A percentile compares a stretch with the other conserved stretches of the same genome.
These are phyloP conservation scores for Argyresthia goedartella DNA, from an alignment of 2,888 invertebrate species.

Conservation along the genomic window DNA sequence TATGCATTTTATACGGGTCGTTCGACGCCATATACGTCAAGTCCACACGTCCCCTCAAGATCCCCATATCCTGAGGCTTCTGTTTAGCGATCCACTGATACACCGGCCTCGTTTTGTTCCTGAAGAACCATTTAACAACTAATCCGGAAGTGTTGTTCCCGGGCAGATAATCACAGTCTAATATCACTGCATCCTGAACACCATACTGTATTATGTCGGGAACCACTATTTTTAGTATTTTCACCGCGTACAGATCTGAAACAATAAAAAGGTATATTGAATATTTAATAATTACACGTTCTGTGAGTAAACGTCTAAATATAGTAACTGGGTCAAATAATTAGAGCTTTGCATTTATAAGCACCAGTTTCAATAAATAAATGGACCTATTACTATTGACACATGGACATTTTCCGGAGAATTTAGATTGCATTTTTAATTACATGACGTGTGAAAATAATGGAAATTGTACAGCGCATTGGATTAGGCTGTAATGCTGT, in stretches of 20 bases:
- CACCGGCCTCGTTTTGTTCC: constrained; percentile 74
- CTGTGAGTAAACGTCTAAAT: no score
- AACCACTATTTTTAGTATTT: constrained; percentile 73
- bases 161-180: constrained; percentile 81
- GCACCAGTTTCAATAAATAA: not conserved
- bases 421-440: no score
- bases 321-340: no score
- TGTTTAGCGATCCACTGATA: constrained; percentile 84
- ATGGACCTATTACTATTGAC: no score
- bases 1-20: constrained; percentile 76
- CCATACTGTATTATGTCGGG: constrained; percentile 74
- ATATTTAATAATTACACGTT: not conserved
- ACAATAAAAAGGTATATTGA: constrained; percentile 29
- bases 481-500: no score
- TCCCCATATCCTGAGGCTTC: constrained; percentile 75
- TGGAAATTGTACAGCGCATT: no score
- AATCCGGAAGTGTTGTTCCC: constrained; percentile 75
- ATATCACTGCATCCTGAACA: constrained; percentile 71
- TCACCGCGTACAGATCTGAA: constrained; percentile 70
- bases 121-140: constrained; percentile 84
- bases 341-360: no score
- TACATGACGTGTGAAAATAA: no score
- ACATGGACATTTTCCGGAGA: no score
- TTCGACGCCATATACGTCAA: constrained; percentile 74
- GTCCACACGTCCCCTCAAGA: constrained; percentile 69